These are phyloP conservation scores for Patagioenas fasciata DNA, from an alignment of 2,113 vertebrate species.

Conservation along the genomic window DNA sequence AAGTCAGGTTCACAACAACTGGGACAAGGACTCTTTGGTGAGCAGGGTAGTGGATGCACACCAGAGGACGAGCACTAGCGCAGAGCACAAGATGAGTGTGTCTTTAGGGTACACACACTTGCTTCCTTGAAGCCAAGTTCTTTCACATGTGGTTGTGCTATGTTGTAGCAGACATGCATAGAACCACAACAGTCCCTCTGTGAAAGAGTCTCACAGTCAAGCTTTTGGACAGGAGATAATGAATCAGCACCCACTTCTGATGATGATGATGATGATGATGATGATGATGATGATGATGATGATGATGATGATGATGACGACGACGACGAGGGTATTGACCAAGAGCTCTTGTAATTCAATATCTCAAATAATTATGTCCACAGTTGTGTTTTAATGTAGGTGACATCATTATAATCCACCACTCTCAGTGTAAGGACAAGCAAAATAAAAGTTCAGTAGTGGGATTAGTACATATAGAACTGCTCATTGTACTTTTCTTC, in stretches of 20 bases:
- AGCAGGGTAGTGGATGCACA: not conserved
- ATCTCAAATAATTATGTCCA: not conserved
- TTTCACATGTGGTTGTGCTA: not conserved
- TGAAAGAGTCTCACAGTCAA: not conserved
- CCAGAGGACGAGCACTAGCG: too few relatives aligned
- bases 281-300: too few relatives aligned
- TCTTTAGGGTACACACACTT: not conserved
- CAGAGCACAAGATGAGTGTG: not conserved
- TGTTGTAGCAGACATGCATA: not conserved
- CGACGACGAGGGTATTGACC: not conserved
- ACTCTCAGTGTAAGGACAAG: not conserved
- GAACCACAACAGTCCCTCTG: not conserved
- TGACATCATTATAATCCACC: not conserved
- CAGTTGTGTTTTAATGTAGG: not conserved
- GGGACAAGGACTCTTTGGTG: not conserved
- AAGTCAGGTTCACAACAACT: not conserved
- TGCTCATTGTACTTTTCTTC: not conserved
- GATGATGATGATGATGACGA: not conserved
- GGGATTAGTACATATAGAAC: not conserved
- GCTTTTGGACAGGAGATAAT: not conserved
- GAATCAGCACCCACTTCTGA: not conserved
- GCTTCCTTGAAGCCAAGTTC: not conserved
- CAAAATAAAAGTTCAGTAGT: not conserved
- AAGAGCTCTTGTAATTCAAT: not conserved
- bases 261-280: too few relatives aligned